These are phyloP conservation scores for Bufo bufo DNA, from an alignment of 2,113 vertebrate genomes.

Conservation along the genomic window DNA sequence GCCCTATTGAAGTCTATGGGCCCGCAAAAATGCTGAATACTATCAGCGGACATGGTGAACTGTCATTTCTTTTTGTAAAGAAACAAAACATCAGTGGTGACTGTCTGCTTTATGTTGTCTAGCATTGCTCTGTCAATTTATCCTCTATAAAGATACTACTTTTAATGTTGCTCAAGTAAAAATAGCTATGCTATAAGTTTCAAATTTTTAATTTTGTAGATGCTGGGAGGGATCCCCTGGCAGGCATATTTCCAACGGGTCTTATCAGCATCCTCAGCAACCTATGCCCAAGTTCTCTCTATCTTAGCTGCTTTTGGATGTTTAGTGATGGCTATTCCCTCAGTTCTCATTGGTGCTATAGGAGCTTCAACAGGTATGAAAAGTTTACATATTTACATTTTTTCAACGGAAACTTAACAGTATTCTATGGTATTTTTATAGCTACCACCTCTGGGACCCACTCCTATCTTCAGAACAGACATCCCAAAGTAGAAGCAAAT, in stretches of 20 bases:
- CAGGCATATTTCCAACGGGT: constrained; percentile 98
- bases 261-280: constrained; percentile 95
- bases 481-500: too few relatives aligned
- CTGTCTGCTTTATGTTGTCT: too few relatives aligned
- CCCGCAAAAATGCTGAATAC: too few relatives aligned
- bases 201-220: constrained; percentile 71
- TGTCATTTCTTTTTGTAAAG: too few relatives aligned
- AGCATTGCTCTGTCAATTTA: too few relatives aligned
- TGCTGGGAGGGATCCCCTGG: constrained; percentile 95
- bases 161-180: not conserved
- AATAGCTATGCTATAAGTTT: not conserved
- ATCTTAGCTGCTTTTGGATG: constrained; percentile 94
- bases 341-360: constrained; percentile 92
- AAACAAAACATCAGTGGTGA: too few relatives aligned
- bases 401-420: not conserved
- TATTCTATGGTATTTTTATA: not conserved
- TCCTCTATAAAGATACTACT: too few relatives aligned
- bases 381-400: not conserved
- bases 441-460: too few relatives aligned
- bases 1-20: too few relatives aligned
- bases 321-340: constrained; percentile 91
- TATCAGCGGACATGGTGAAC: too few relatives aligned
- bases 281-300: constrained; percentile 94
- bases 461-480: too few relatives aligned
- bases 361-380: constrained; percentile 92